These are phyloP conservation scores for Tetranychus cinnabarinus DNA, from an alignment of 1,140 invertebrate species.

Conservation along the genomic window DNA sequence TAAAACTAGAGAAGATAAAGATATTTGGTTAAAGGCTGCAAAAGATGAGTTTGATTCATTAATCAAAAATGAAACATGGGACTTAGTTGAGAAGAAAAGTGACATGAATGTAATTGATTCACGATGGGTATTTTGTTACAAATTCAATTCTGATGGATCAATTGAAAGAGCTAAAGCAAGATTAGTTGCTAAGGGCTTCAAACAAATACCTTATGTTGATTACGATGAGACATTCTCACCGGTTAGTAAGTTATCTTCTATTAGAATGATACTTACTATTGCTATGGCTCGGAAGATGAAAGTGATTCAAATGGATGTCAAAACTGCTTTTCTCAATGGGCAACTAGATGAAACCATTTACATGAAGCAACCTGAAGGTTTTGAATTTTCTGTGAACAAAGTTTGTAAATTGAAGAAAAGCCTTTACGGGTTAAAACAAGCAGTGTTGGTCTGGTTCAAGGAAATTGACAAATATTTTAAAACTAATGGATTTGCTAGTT, in stretches of 20 bases:
- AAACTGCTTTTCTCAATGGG: conserved; percentile 5
- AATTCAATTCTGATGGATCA: conserved; percentile 4
- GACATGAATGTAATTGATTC: conserved; percentile 14
- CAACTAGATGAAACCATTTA: conserved; percentile 1
- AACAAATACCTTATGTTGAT: conserved; percentile 3
- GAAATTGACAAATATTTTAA: conserved; percentile 6
- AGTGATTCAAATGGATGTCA: not conserved
- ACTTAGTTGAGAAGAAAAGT: conserved; percentile 14
- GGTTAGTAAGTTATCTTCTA: conserved; percentile 15
- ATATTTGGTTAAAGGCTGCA: conserved; percentile 18
- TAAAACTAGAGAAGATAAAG: conserved; percentile 17
- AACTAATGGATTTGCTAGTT: not conserved
- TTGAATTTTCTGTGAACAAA: conserved; percentile 4
- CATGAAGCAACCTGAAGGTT: conserved; percentile 5
- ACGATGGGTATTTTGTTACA: conserved; percentile 10
- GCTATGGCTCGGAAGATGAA: not conserved
- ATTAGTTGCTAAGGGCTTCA: conserved; percentile 8
- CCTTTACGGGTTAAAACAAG: conserved; percentile 24
- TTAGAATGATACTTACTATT: conserved; percentile 15
- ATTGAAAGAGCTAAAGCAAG: conserved; percentile 6
- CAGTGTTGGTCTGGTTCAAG: conserved; percentile 20
- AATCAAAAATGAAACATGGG: conserved; percentile 20
- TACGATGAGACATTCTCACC: conserved; percentile 11
- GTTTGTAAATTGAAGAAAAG: conserved; percentile 18
- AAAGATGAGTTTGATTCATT: conserved; percentile 18